phyloP scores from a whole-genome alignment of 1,140 invertebrate species.

The Penaeus chinensis region DNA sequence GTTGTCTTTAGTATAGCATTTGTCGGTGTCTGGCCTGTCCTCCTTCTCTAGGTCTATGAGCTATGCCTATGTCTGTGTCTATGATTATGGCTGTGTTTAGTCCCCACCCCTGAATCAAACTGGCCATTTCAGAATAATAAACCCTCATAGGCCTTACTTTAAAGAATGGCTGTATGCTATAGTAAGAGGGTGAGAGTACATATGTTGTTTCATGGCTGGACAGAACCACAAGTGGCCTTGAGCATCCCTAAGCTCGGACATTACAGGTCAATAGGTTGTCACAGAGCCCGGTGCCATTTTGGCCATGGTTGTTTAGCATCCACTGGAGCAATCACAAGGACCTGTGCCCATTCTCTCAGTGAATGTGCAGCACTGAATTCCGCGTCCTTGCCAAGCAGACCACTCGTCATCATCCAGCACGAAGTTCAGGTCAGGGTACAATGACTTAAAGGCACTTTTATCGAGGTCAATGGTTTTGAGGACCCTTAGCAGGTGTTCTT shows the following conservation, averaged over 20 bases:
- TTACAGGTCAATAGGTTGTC: conserved; percentile 97
- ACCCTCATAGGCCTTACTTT: conserved; percentile 66
- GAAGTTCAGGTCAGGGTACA: conserved; percentile 73
- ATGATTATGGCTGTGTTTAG: neutral
- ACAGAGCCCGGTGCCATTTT: conserved; percentile 91
- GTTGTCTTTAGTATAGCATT: too few species aligned
- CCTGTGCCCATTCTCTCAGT: conserved; percentile 96
- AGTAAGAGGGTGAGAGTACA: conserved; percentile 97
- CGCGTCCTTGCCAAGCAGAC: conserved; percentile 87
- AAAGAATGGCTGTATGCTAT: conserved; percentile 80
- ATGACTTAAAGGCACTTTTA: conserved; percentile 67
- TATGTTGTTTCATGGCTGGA: conserved; percentile 98
- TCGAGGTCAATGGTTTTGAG: neutral
- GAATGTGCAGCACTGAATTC: conserved; percentile 96
- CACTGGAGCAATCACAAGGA: conserved; percentile 92
- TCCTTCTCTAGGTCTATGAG: too few species aligned
- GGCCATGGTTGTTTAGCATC: conserved; percentile 97
- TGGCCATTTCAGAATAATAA: neutral
- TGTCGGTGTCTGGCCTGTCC: too few species aligned
- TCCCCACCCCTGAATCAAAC: neutral
- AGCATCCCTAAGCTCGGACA: conserved; percentile 90
- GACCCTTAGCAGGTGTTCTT: conserved; percentile 12
- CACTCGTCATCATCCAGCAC: conserved; percentile 91
- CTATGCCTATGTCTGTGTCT: too few species aligned
- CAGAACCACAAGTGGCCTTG: conserved; percentile 89